These are phyloP conservation scores for Drosophila malerkotliana DNA, from an alignment of 1,140 invertebrate species.

Conservation along the genomic window DNA sequence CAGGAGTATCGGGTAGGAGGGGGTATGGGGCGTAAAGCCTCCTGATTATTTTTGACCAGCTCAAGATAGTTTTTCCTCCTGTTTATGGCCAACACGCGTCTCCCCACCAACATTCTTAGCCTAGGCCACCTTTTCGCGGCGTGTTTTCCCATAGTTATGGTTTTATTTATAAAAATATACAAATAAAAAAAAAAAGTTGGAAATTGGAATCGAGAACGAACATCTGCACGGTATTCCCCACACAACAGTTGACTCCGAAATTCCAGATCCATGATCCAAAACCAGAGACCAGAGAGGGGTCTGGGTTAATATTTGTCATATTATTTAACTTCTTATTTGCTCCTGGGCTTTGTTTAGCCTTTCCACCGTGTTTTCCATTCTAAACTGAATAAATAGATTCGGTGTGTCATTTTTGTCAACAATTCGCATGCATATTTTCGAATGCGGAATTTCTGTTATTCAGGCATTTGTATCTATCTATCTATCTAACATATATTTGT, in stretches of 20 bases:
- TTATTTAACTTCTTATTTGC: slow-evolving; percentile 56
- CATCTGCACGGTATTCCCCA: slow-evolving; percentile 44
- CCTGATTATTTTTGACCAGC: slow-evolving; percentile 7
- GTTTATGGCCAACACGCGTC: slow-evolving; percentile 63
- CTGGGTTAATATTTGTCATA: slow-evolving; percentile 42
- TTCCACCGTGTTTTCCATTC: slow-evolving; percentile 12
- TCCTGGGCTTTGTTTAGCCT: slow-evolving; percentile 21
- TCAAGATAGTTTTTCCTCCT: slow-evolving; percentile 29
- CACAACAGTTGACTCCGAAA: slow-evolving; percentile 2
- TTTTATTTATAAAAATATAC: not conserved
- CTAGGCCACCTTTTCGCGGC: slow-evolving; percentile 42
- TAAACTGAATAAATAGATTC: slow-evolving; percentile 45
- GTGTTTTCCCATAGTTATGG: slow-evolving; percentile 44
- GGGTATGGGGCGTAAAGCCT: not conserved
- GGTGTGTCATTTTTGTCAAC: slow-evolving; percentile 64
- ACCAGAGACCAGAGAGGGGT: not conserved
- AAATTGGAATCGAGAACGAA: slow-evolving; percentile 17
- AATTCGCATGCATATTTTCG: slow-evolving; percentile 39
- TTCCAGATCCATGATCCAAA: slow-evolving; percentile 12
- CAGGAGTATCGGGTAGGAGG: not conserved
- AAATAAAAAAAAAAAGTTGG: not conserved
- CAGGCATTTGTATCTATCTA: slow-evolving; percentile 18
- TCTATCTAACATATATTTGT: slow-evolving; percentile 16
- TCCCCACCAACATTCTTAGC: slow-evolving; percentile 6
- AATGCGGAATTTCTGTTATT: slow-evolving; percentile 72